These are phyloP conservation scores for Drosophila lacertosa DNA, from an alignment of 1,140 invertebrate species.

Conservation along the genomic window DNA sequence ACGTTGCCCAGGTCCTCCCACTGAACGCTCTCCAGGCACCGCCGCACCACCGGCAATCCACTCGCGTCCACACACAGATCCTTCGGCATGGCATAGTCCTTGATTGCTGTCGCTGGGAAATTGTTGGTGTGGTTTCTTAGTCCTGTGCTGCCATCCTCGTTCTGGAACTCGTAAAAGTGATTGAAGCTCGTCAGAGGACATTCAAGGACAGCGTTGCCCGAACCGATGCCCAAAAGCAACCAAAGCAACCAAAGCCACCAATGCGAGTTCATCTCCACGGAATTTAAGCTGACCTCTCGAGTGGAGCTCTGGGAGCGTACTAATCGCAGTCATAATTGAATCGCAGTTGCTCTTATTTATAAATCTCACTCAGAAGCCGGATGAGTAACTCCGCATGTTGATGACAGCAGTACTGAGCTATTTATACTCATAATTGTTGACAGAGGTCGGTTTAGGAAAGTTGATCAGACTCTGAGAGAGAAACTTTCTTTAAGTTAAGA, in stretches of 20 bases:
- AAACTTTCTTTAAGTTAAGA: no score
- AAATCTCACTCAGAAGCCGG: slow-evolving; percentile 1
- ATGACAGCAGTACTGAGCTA: background rate
- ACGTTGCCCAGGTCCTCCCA: slow-evolving; percentile 20
- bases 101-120: background rate
- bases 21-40: background rate
- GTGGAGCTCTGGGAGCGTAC: background rate
- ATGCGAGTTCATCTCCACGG: background rate
- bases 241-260: background rate
- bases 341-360: background rate
- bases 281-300: background rate
- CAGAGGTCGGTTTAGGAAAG: no score
- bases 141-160: background rate
- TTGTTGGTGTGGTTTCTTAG: background rate
- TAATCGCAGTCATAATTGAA: background rate
- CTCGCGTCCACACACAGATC: slow-evolving; percentile 8
- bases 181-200: background rate
- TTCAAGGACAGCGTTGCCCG: background rate
- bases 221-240: background rate
- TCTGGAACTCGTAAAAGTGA: background rate
- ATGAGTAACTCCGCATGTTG: background rate
- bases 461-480: no score
- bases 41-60: slow-evolving; percentile 14
- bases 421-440: background rate
- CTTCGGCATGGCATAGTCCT: slow-evolving; percentile 2